Base-by-base conservation (phyloP, 2,113 vertebrate species). In the Spea bombifrons region DNA sequence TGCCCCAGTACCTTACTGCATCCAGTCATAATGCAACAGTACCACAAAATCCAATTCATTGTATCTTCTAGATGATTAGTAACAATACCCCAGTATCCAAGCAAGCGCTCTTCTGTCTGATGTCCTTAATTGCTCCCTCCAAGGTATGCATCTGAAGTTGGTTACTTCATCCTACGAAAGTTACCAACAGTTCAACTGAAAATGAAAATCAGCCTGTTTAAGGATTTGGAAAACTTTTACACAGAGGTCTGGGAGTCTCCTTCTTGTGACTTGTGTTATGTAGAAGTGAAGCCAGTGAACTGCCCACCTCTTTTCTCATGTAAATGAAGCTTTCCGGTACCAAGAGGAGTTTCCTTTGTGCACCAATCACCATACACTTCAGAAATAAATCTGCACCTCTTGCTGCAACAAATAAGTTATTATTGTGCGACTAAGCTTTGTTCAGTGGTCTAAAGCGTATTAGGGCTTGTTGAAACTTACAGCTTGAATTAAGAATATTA, bases 271-370 rank as follows among this genome's bases (percentile, higher is more conserved):
- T 71, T 76, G 66, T 73, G 75, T 76, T 72, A 80, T 75, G 68
- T 80, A 76, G 78, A 71, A 75, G 65, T 43, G 16, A 45, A 69
- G 59, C 55, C 75, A 50, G 74, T 63, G 69, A 66, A 65, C 64
- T 17, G 16, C 69, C 45, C n/a, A 81, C 17, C n/a, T 71, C 78
- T 75, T 86, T 85, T 83, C 76, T 84, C 44, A 84, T 82, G 83
- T 73, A 84, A 86, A 86, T 82, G 12, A 76, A 83, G 73, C 59
- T 66, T 49, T 76, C 78, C 71, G 73, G 67, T 46, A 47, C 52
- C 45, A 82, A 75, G 76, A 79, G 84, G 76, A 71, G 78, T 71
- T 75, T 61, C 71, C 75, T 63, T 43, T 69, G 45, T 73, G 8
- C 69, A 70, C 82, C 78, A 84, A 81, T 77, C 80, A 76, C 61